phyloP scores from a whole-genome alignment of 2,113 vertebrate species.

The Proterorhinus semilunaris region DNA sequence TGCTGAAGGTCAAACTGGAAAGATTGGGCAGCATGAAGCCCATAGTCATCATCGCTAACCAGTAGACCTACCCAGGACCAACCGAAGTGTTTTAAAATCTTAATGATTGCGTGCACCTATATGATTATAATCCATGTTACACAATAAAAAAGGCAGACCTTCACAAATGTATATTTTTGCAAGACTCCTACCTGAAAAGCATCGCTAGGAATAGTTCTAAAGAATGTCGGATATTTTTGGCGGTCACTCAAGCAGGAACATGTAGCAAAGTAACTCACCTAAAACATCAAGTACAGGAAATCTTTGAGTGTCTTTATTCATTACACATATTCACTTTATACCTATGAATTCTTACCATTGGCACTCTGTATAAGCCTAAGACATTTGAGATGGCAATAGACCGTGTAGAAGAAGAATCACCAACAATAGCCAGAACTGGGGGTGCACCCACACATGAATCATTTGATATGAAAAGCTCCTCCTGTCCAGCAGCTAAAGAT shows the following conservation, averaged over 20 bases:
- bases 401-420: conserved; percentile 64
- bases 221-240: conserved; percentile 32
- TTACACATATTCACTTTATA: neutral
- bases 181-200: conserved; percentile 23
- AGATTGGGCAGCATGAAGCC: conserved; percentile 34
- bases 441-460: conserved; percentile 50
- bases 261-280: conserved; percentile 43
- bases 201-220: conserved; percentile 40
- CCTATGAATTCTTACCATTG: conserved; percentile 55
- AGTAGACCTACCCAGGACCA: conserved; percentile 52
- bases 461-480: conserved; percentile 26
- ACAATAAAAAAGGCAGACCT: neutral
- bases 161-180: neutral
- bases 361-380: conserved; percentile 64
- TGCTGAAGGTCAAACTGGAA: conserved; percentile 33
- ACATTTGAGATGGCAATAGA: conserved; percentile 67
- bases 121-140: neutral
- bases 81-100: conserved; percentile 51
- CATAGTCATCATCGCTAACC: conserved; percentile 52
- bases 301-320: too few relatives aligned
- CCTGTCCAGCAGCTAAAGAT: conserved; percentile 54
- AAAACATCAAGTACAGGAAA: neutral
- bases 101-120: conserved; percentile 49
- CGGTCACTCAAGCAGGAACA: conserved; percentile 25
- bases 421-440: conserved; percentile 68